These are phyloP conservation scores for Meloidogyne hapla DNA, from an alignment of 1,140 invertebrate genomes.

Conservation along the genomic window DNA sequence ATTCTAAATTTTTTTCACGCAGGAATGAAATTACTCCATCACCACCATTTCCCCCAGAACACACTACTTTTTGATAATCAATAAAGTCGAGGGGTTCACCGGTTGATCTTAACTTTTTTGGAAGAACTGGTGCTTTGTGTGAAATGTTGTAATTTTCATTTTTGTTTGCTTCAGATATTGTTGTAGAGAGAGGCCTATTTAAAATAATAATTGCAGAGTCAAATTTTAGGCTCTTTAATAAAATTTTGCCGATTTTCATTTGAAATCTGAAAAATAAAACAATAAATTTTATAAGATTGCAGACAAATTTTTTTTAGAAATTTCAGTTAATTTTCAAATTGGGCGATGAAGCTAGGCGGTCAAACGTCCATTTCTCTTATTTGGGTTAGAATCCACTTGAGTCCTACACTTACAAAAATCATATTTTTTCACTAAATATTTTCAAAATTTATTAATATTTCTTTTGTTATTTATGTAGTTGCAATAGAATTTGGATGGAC, in stretches of 20 bases:
- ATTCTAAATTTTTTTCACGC: conserved; percentile 76
- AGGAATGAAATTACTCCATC: conserved; percentile 86
- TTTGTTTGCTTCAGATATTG: neutral
- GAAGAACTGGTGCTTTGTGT: conserved; percentile 32
- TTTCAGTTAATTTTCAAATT: too few relatives aligned
- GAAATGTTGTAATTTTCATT: neutral
- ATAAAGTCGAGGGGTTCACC: conserved; percentile 62
- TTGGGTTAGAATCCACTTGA: too few relatives aligned
- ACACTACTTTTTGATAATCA: conserved; percentile 67
- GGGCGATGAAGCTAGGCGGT: too few relatives aligned
- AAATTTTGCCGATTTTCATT: neutral
- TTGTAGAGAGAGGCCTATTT: neutral
- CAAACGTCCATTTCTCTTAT: too few relatives aligned
- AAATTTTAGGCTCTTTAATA: neutral
- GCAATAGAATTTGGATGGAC: neutral
- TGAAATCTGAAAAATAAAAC: neutral
- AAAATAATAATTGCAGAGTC: neutral
- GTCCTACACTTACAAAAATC: too few relatives aligned
- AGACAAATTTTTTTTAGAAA: too few relatives aligned
- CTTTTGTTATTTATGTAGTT: too few relatives aligned
- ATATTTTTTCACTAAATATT: too few relatives aligned
- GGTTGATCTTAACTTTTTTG: conserved; percentile 33
- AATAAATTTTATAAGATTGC: too few relatives aligned
- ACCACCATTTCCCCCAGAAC: conserved; percentile 82
- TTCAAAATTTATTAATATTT: too few relatives aligned